Evolutionary conservation across 2,888 invertebrate genomes (phyloP).

Genomic region (Metopia argyrocephala): DNA sequence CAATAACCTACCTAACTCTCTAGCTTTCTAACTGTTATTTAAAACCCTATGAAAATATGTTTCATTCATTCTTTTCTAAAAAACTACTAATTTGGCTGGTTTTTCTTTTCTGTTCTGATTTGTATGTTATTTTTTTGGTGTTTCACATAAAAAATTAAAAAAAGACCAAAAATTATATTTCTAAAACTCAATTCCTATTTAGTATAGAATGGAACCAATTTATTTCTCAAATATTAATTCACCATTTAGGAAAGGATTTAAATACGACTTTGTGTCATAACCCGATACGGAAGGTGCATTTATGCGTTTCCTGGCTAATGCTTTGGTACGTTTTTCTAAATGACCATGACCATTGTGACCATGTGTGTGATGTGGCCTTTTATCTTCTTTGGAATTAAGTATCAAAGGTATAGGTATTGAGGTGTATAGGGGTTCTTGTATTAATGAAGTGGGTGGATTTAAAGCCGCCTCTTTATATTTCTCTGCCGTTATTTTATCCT

Average conservation of each 20-base stretch:
- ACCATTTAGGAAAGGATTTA: constrained; percentile 75
- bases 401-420: constrained; percentile 75
- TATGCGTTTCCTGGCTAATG: constrained; percentile 70
- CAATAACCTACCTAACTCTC: neutral
- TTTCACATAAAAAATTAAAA: neutral
- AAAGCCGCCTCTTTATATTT: constrained; percentile 70
- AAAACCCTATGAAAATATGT: neutral
- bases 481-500: constrained; percentile 54
- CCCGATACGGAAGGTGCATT: constrained; percentile 71
- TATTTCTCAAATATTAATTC: constrained; percentile 76
- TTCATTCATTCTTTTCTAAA: constrained; percentile 38
- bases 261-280: constrained; percentile 73
- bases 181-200: constrained; percentile 44
- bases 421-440: constrained; percentile 69
- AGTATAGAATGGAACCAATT: constrained; percentile 30
- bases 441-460: constrained; percentile 71
- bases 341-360: constrained; percentile 46
- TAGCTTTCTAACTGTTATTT: constrained; percentile 9
- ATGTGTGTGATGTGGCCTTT: constrained; percentile 67
- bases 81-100: constrained; percentile 63
- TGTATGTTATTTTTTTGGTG: constrained; percentile 6
- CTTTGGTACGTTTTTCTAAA: constrained; percentile 67
- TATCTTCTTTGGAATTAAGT: constrained; percentile 74
- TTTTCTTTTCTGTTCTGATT: constrained; percentile 6
- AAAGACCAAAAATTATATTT: neutral